phyloP scores from a whole-genome alignment of 1,140 invertebrate genomes.

The Penaeus japonicus region DNA sequence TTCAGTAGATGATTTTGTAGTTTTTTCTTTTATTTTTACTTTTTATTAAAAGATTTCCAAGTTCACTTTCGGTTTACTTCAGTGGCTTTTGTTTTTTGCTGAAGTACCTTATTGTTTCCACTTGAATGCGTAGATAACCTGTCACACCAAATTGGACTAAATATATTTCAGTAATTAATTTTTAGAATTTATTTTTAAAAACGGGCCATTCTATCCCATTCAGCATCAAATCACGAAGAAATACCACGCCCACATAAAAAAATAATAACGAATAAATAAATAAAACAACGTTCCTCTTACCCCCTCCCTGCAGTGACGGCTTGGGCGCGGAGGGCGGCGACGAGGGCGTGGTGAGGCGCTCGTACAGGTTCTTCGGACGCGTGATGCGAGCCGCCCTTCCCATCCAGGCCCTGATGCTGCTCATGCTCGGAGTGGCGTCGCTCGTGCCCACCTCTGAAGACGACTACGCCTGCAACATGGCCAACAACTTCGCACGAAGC shows the following conservation, averaged over 20 bases:
- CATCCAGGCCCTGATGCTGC: constrained; percentile 79
- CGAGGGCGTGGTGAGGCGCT: constrained; percentile 74
- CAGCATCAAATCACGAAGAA: too few relatives aligned
- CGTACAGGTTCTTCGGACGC: constrained; percentile 83
- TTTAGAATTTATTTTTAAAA: too few relatives aligned
- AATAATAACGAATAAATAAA: too few relatives aligned
- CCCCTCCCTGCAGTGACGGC: constrained; percentile 18
- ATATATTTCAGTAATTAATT: too few relatives aligned
- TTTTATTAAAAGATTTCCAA: not conserved
- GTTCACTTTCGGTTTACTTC: not conserved
- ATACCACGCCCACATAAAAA: too few relatives aligned
- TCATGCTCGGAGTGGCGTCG: constrained; percentile 86
- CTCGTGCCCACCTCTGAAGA: constrained; percentile 85
- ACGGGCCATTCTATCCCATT: too few relatives aligned
- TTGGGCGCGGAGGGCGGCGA: constrained; percentile 66
- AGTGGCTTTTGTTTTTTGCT: not conserved
- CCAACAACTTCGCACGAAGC: constrained; percentile 75
- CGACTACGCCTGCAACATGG: constrained; percentile 82
- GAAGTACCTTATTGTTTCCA: not conserved
- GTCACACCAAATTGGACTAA: too few relatives aligned
- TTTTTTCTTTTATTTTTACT: not conserved
- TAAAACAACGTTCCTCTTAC: not conserved
- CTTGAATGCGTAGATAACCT: too few relatives aligned
- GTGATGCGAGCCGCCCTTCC: constrained; percentile 89
- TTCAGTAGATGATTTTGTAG: not conserved